A percentile compares a stretch with the other conserved stretches of the same genome.
phyloP scores from a whole-genome alignment of 2,888 invertebrate species.

The Cryptocephalus primarius region DNA sequence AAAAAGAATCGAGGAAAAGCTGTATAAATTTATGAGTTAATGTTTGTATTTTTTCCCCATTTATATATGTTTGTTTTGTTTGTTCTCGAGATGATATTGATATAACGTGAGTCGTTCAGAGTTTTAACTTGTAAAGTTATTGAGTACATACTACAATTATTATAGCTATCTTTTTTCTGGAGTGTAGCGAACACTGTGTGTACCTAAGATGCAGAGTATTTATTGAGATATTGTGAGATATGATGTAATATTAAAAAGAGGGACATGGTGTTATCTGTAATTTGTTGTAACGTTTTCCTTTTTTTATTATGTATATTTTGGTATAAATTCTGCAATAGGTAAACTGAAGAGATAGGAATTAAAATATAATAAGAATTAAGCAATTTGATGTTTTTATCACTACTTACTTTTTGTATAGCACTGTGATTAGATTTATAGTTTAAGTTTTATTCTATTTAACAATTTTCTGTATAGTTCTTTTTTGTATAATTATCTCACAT shows the following conservation, averaged over 20 bases:
- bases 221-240: constrained; percentile 10
- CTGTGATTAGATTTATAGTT: constrained; percentile 28
- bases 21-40: constrained; percentile 1
- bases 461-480: constrained; percentile 8
- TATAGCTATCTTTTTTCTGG: neutral
- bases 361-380: constrained; percentile 20
- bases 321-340: constrained; percentile 17
- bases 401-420: constrained; percentile 28
- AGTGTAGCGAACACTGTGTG: constrained; percentile 5
- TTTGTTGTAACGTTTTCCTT: constrained; percentile 7
- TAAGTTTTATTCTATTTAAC: constrained; percentile 8
- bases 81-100: too few species aligned
- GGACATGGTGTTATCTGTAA: constrained; percentile 15
- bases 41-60: constrained; percentile 1
- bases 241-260: constrained; percentile 20
- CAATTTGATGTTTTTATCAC: constrained; percentile 23
- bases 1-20: constrained; percentile 1
- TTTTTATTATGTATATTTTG: constrained; percentile 10
- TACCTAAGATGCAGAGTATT: constrained; percentile 8
- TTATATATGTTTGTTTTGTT: constrained; percentile 2
- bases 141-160: too few species aligned
- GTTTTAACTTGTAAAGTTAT: too few species aligned
- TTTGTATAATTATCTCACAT: constrained; percentile 7
- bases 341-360: constrained; percentile 19
- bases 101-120: too few species aligned